Evolutionary conservation across 2,888 invertebrate genomes (phyloP).

Genomic region (Hetaerina titia): DNA sequence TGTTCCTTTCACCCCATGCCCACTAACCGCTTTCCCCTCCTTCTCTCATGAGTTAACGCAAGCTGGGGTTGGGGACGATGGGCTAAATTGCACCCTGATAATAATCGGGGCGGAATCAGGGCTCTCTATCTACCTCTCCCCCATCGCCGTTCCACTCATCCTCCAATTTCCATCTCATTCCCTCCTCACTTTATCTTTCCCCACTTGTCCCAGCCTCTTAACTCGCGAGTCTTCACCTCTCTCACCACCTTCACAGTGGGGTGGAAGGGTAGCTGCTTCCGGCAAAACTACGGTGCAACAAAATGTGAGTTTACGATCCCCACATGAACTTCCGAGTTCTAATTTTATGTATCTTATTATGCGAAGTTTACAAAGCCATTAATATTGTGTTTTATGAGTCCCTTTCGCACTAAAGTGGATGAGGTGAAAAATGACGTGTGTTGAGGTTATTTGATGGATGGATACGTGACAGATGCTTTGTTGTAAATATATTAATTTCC

Average conservation of each 20-base stretch:
- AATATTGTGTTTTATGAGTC: no score
- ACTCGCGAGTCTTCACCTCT: background rate
- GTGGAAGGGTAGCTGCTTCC: background rate
- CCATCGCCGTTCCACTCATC: background rate
- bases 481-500: background rate
- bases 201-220: background rate
- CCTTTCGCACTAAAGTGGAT: no score
- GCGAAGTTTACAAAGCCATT: no score
- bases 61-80: background rate
- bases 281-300: background rate
- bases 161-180: conserved; percentile 39
- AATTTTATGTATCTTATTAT: no score
- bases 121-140: conserved; percentile 4
- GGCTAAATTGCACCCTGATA: conserved; percentile 24
- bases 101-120: conserved; percentile 20
- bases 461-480: no score
- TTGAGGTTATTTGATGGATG: no score
- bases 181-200: conserved; percentile 21
- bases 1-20: background rate
- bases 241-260: background rate
- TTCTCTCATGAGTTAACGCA: background rate
- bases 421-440: no score
- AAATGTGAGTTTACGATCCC: background rate
- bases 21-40: background rate
- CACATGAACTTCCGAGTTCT: no score